Evolutionary conservation across 2,888 invertebrate species (phyloP), one percentile per base, ranked within the genome.

Genomic region (Lottia scabra): DNA sequence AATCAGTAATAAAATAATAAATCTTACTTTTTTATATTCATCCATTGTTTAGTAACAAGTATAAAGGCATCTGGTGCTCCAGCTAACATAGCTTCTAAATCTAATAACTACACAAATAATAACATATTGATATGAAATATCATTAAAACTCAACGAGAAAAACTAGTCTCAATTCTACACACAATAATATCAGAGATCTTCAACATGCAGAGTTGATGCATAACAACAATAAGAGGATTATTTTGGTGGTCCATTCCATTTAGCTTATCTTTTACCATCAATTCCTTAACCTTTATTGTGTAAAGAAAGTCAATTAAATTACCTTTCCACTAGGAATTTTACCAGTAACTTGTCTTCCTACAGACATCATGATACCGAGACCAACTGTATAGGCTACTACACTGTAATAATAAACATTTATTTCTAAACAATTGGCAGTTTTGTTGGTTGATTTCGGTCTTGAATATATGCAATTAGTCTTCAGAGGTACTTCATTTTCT

Each of bases 1-100:
- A 8, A 8, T 38, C 10, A 38, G 38, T 38, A 1, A 38, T n/a
- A 4, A 38, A 38, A 56, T 4, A 12, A 23, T 13, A 56, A 23
- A 56, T 56, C 80, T 72, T 73, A 85, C 84, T 80, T 83, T 80
- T 82, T 84, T 27, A 84, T 81, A 68, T 81, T 82, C 83, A 86
- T 83, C 86, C 87, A 87, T 71, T 86, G 83, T 76, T 85, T 84
- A 46, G 84, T 81, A 16, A 86, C 85, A 30, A 84, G 69, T 43
- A 84, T 82, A 74, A 87, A 87, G 46, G 85, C 86, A 81, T 85
- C 86, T 30, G 86, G 87, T 38, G 85, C 86, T 5, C 87, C 85
- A 63, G 85, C 80, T 68, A 86, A 77, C 80, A 86, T 85, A 44
- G 85, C 85, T 73, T 85, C 86, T 81, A 85, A 79, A 71, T 86